Evolutionary conservation across 1,140 invertebrate species (phyloP).

Genomic region (Diorhabda sublineata): DNA sequence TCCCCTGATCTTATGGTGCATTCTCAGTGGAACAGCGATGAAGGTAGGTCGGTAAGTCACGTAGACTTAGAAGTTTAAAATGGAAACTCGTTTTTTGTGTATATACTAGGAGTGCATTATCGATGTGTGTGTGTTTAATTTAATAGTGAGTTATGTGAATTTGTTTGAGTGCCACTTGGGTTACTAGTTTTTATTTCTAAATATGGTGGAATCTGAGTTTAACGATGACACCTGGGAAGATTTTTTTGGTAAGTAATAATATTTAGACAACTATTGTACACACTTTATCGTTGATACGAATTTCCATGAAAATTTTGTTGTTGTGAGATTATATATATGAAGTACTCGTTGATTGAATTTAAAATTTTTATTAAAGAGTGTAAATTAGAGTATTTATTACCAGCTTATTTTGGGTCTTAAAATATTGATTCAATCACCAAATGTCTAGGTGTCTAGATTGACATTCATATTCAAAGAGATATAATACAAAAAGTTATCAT

Average conservation of each 20-base stretch:
- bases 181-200: constrained; percentile 24
- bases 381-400: too few species aligned
- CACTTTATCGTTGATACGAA: too few species aligned
- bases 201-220: constrained; percentile 36
- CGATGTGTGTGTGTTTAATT: constrained; percentile 8
- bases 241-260: constrained; percentile 36
- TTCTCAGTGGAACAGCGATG: background rate
- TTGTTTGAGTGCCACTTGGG: constrained; percentile 21
- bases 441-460: too few species aligned
- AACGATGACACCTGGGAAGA: constrained; percentile 40
- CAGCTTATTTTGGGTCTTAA: too few species aligned
- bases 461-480: too few species aligned
- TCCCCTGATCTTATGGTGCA: background rate
- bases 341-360: background rate
- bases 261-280: too few species aligned
- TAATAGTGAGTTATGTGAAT: constrained; percentile 34
- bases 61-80: background rate
- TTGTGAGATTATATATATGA: background rate
- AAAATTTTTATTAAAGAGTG: too few species aligned
- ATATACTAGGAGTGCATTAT: background rate
- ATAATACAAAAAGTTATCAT: too few species aligned
- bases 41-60: background rate
- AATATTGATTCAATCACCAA: too few species aligned
- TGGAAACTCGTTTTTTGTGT: background rate
- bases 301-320: too few species aligned